Evolutionary conservation across 1,140 invertebrate genomes (phyloP).

Genomic region (Drosophila nannoptera): DNA sequence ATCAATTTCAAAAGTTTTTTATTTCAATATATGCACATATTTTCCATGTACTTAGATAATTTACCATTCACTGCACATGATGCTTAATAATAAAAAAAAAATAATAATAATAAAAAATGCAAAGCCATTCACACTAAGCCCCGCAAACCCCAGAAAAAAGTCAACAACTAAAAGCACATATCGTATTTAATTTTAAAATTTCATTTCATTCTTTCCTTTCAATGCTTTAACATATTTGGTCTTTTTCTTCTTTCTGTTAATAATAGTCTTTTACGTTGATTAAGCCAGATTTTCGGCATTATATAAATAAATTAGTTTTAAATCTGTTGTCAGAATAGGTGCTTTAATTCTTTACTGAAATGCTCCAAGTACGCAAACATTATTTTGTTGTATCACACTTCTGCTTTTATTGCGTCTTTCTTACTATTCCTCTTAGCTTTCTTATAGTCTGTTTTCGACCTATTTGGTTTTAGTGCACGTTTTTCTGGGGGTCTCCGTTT

Average conservation of each 20-base stretch:
- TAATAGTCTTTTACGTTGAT: neutral
- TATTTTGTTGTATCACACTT: conserved; percentile 64
- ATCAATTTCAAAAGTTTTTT: conserved; percentile 59
- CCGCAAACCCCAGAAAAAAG: conserved; percentile 19
- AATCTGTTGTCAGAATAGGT: too few species aligned
- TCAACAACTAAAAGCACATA: conserved; percentile 40
- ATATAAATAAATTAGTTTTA: too few species aligned
- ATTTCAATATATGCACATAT: conserved; percentile 30
- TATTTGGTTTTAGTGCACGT: neutral
- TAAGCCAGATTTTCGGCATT: too few species aligned
- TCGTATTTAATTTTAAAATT: conserved; percentile 66
- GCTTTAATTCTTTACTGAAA: too few species aligned
- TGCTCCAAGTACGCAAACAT: too few species aligned
- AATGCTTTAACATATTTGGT: conserved; percentile 1
- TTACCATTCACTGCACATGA: conserved; percentile 73
- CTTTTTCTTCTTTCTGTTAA: neutral
- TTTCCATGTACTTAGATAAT: conserved; percentile 72
- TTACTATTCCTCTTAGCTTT: conserved; percentile 41
- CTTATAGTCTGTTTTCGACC: conserved; percentile 14
- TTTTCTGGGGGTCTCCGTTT: conserved; percentile 1
- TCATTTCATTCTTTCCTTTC: conserved; percentile 52
- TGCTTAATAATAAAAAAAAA: conserved; percentile 29
- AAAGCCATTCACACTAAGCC: conserved; percentile 11
- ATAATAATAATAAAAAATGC: conserved; percentile 8
- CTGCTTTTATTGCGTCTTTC: conserved; percentile 31